Conservation (phyloP, 2,113 vertebrate genomes). For the Melozone crissalis region DNA sequence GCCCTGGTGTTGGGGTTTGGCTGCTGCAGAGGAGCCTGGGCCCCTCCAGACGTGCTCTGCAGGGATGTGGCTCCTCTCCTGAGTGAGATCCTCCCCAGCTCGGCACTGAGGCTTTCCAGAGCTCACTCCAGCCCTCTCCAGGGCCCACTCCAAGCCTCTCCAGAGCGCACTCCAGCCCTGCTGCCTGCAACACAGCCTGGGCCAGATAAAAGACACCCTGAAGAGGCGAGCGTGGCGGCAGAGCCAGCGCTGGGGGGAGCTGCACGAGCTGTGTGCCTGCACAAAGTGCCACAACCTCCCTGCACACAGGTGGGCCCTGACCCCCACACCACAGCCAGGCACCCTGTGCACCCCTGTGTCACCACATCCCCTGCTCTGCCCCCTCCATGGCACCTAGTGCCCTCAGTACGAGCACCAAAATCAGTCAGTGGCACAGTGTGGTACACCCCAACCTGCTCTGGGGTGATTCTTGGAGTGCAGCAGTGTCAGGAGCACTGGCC, state of each 20-base stretch:
- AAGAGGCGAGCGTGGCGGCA: background rate
- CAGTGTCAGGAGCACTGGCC: fast-evolving
- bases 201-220: background rate
- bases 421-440: fast-evolving
- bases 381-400: fast-evolving
- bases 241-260: background rate
- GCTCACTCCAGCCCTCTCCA: background rate
- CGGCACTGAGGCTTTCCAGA: background rate
- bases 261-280: background rate
- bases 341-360: fast-evolving
- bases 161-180: background rate
- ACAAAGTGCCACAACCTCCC: background rate
- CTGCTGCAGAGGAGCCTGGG: background rate
- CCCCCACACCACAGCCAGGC: fast-evolving
- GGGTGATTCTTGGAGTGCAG: background rate
- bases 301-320: background rate
- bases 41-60: background rate
- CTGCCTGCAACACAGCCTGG: background rate
- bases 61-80: background rate
- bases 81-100: background rate
- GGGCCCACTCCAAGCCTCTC: background rate
- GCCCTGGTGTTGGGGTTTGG: background rate
- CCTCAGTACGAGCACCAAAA: fast-evolving
- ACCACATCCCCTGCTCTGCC: fast-evolving
- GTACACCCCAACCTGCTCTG: background rate